Evolutionary conservation across 1,140 invertebrate genomes (phyloP).

Genomic region (Drosophila teissieri): DNA sequence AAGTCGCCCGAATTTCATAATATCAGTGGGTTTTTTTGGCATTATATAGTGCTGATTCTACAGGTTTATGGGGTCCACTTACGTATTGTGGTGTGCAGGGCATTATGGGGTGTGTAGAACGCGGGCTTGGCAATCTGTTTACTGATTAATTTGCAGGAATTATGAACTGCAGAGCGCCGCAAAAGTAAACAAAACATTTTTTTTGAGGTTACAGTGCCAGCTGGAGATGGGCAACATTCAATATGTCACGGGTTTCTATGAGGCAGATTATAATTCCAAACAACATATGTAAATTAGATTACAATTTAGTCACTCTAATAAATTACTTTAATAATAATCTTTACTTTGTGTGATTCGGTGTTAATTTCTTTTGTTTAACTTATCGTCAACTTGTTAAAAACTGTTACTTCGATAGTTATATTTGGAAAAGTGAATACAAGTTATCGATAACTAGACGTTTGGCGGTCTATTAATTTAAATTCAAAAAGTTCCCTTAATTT

Average conservation of each 20-base stretch:
- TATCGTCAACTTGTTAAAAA: background rate
- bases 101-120: slow-evolving; percentile 24
- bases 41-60: background rate
- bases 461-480: slow-evolving; percentile 35
- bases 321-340: background rate
- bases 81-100: slow-evolving; percentile 68
- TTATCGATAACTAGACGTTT: slow-evolving; percentile 8
- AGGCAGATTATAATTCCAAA: background rate
- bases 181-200: slow-evolving; percentile 84
- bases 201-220: slow-evolving; percentile 65
- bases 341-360: background rate
- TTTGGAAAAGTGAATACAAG: background rate
- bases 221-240: slow-evolving; percentile 9
- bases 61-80: slow-evolving; percentile 12
- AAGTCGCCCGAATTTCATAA: slow-evolving; percentile 49
- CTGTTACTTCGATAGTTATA: background rate
- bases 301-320: background rate
- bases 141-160: slow-evolving; percentile 62
- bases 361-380: background rate
- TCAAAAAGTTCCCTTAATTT: background rate
- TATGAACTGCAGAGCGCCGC: slow-evolving; percentile 56
- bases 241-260: background rate
- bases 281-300: background rate
- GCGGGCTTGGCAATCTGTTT: slow-evolving; percentile 48
- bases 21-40: slow-evolving; percentile 16